phyloP scores from a whole-genome alignment of 2,797 vertebrate species.

The Gymnothorax javanicus region DNA sequence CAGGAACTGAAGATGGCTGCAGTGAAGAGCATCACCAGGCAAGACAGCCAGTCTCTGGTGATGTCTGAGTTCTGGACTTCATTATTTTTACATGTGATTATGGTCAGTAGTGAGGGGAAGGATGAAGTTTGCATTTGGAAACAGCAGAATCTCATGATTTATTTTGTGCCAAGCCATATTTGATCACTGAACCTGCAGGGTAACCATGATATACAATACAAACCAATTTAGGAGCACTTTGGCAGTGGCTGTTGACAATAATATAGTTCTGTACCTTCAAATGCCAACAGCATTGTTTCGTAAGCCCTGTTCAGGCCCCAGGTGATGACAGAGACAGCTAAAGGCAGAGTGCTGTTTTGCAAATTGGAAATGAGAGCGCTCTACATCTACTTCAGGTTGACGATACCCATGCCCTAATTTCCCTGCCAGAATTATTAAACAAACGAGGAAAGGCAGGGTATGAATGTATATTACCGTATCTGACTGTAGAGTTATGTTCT shows the following conservation, averaged over 20 bases:
- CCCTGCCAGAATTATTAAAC: background rate
- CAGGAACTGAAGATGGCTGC: no score
- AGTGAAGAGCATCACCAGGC: no score
- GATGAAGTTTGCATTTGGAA: background rate
- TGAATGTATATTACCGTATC: background rate
- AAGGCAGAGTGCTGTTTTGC: constrained; percentile 13
- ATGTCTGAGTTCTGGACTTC: no score
- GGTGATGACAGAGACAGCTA: constrained; percentile 9
- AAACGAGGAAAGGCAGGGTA: background rate
- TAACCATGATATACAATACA: background rate
- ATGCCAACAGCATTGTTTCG: constrained; percentile 10
- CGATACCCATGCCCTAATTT: background rate
- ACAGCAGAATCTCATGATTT: constrained; percentile 1
- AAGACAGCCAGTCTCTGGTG: no score
- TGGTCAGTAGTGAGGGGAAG: background rate
- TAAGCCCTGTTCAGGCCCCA: background rate
- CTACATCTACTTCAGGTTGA: background rate
- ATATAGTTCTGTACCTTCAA: background rate
- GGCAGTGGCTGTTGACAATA: background rate
- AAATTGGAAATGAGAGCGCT: background rate
- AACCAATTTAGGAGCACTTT: constrained; percentile 8
- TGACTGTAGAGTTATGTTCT: background rate
- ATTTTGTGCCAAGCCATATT: background rate
- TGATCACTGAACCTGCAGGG: background rate
- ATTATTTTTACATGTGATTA: background rate